phyloP scores from a whole-genome alignment of 64 coral and sea anemone species.

The Porites australiensis region DNA sequence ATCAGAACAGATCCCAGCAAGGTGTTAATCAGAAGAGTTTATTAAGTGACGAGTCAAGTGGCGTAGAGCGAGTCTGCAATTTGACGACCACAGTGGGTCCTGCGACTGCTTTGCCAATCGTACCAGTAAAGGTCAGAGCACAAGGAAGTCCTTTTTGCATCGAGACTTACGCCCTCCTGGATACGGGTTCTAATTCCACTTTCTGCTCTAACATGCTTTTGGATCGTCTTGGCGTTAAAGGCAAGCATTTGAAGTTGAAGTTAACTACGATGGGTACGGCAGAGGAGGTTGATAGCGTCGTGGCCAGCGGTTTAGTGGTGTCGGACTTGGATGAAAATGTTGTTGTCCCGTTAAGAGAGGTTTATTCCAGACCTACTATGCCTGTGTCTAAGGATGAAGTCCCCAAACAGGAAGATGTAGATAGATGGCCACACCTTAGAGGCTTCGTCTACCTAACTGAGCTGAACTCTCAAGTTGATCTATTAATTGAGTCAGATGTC shows the following conservation, averaged over 20 bases:
- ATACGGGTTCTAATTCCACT: constrained; percentile 65
- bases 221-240: constrained; percentile 24
- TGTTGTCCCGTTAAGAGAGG: too few species aligned
- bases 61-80: too few species aligned
- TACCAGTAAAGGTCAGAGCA: neutral
- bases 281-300: too few species aligned
- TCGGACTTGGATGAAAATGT: too few species aligned
- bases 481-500: constrained; percentile 55
- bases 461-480: constrained; percentile 45
- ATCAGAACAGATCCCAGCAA: too few species aligned
- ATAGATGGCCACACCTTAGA: too few species aligned
- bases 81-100: neutral
- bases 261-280: constrained; percentile 68
- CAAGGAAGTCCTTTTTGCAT: neutral
- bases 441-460: neutral
- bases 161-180: constrained; percentile 65
- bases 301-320: too few species aligned
- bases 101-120: neutral
- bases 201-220: constrained; percentile 58
- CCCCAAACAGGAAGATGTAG: too few species aligned
- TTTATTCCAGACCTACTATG: too few species aligned
- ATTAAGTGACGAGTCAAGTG: too few species aligned
- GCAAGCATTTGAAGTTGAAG: constrained; percentile 60
- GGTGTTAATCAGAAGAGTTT: too few species aligned
- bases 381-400: too few species aligned